Evolutionary conservation across 2,113 vertebrate species (phyloP), one percentile per base, ranked within the genome.

Genomic region (Notothenia rossii): DNA sequence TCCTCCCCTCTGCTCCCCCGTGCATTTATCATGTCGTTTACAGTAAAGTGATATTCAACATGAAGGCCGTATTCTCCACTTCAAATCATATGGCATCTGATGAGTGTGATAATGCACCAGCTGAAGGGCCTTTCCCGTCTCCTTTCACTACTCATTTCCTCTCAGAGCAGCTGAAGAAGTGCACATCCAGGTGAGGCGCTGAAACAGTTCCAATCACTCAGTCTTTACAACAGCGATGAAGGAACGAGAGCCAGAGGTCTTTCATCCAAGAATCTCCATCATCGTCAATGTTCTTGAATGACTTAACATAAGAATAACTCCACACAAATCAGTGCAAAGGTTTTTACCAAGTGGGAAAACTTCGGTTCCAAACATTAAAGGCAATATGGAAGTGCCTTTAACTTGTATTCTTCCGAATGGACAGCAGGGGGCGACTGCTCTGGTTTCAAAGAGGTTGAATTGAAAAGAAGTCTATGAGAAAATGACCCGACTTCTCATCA

Each of bases 1-100:
- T 60, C 56, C 8, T 22, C 33, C 81, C 79, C 61, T 55, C 46
- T 68, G 48, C 83, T 86, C 86, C 82, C 59, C 70, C 36, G 55
- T 67, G 73, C 84, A 91, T 93, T 89, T 88, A 89, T 93, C 93
- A 92, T 84, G 79, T 84, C 75, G 86, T 89, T 91, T 91, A 85
- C 73, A 82, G 82, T 91, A 92, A 90, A 77, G 81, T 82, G 85
- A 86, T 89, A 78, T 85, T 88, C 88, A 75, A 61, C 84, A 90
- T 84, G 71, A 83, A 88, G 83, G 86, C 80, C 51, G 1, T 4
- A 20, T 46, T 55, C 65, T 75, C 53, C 67, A 36, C 63, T 71
- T 75, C 84, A 79, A 81, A 79, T 82, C 76, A 72, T 36, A 33
- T 36, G 74, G 76, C 80, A 55, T 88, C 79, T 83, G 88, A 90